phyloP scores from a whole-genome alignment of 2,113 vertebrate genomes.

The Hemiscyllium ocellatum region DNA sequence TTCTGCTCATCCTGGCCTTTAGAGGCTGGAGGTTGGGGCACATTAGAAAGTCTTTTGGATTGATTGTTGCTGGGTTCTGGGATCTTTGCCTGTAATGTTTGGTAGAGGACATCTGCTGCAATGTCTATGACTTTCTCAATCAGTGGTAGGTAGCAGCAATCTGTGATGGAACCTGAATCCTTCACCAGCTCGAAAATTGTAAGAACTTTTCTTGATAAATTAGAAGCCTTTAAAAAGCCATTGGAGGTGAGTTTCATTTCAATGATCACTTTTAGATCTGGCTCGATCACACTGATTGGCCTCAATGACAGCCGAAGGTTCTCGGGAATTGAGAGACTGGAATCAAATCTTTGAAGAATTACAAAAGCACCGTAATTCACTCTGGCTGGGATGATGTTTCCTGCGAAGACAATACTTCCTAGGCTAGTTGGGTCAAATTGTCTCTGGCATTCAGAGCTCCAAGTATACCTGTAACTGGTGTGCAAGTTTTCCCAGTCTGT shows the following conservation, averaged over 20 bases:
- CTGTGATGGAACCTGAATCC: slow-evolving; percentile 49
- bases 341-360: slow-evolving; percentile 46
- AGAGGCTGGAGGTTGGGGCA: not conserved
- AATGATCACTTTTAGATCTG: slow-evolving; percentile 56
- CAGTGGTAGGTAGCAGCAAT: slow-evolving; percentile 51
- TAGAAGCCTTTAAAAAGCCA: slow-evolving; percentile 60
- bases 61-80: not conserved
- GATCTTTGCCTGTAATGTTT: not conserved
- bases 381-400: slow-evolving; percentile 49
- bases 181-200: slow-evolving; percentile 57
- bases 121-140: slow-evolving; percentile 54
- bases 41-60: not conserved
- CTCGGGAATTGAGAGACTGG: slow-evolving; percentile 50
- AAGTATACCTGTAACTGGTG: not conserved
- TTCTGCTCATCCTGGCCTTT: slow-evolving; percentile 28
- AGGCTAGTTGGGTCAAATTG: slow-evolving; percentile 38
- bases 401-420: slow-evolving; percentile 53
- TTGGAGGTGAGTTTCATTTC: slow-evolving; percentile 63
- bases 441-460: not conserved
- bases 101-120: slow-evolving; percentile 43
- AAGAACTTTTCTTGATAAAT: slow-evolving; percentile 57
- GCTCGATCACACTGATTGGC: slow-evolving; percentile 58
- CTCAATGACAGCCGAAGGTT: slow-evolving; percentile 59
- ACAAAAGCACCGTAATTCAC: slow-evolving; percentile 63
- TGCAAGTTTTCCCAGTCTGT: too few relatives aligned